Base-by-base conservation (phyloP, 2,113 vertebrate species). In the Jacana jacana region DNA sequence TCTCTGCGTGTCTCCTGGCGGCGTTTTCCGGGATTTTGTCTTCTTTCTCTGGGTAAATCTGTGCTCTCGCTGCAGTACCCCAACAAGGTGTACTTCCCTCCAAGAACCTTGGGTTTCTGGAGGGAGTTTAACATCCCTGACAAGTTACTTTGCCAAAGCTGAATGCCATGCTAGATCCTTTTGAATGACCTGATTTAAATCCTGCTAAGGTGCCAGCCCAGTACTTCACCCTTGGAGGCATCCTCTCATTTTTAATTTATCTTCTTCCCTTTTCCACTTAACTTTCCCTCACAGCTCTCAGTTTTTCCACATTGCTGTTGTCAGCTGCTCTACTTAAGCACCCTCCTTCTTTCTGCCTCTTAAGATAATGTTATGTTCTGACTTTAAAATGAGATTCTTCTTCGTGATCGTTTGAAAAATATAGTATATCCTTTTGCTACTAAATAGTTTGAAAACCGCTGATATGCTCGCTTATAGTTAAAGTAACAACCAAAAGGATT, bases 1-100 rank as follows among this genome's bases (percentile, higher is more conserved):
- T 4, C 9, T 76, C 31, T 2, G 0, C 2, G 0, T 18, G 7
- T 18, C 44, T n/a, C 51, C 42, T 24, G 23, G 11, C 13, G 27
- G 5, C 24, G 13, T 42, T 81, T 83, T 84, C 57, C 3, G 3
- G 57, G 33, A 16, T 52, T 49, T 16, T 17, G 3, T 33, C n/a
- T 22, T 25, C 19, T 49, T 87, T 35, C 31, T 8, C 14, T 31
- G 31, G 6, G 16, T 49, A 54, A 33, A 49, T 33, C 18, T 4
- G 1, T 48, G 23, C 37, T 31, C 40, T 70, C 4, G 3, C 66
- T 37, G 52, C 31, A 31, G 18, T 17, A 5, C 18, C 1, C 3
- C 30, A n/a, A 31, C 14, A 22, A 25, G 60, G 39, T 58, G 25
- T 11, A 40, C 40, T 40, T 40, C 40, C 40, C 40, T 11, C 10